Evolutionary conservation across 2,113 vertebrate genomes (phyloP), one percentile per base, ranked within the genome.

Genomic region (Rhynchomys soricoides): DNA sequence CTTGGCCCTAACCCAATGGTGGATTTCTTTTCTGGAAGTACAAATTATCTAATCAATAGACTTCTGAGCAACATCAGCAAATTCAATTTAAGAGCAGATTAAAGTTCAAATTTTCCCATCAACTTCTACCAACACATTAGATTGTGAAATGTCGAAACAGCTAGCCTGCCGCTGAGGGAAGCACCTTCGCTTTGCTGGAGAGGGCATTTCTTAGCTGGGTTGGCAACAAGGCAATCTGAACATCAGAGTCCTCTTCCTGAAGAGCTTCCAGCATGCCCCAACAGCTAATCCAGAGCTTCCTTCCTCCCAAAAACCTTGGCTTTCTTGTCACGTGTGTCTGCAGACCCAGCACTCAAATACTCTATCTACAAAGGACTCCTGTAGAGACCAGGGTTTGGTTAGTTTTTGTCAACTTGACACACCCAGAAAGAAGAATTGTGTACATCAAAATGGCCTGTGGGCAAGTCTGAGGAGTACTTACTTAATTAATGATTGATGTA

Each of bases 11-110:
- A 86, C 34, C 55, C 71, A 43, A 40, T n/a, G 55, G 66, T 83
- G 34, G 93, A 40, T 50, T 90, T 92, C 92, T 70, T 93, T 91
- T 81, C 96, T 89, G 82, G 59, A 98, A 95, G 93, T 81, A 90
- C 92, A 93, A 95, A 94, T 96, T 71, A 57, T 88, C 70, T 31
- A 50, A 95, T 94, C 94, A 94, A 79, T 88, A 90, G 21, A 29
- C 95, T 93, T 93, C 85, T 82, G 77, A 95, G 95, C 85, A 43
- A 50, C 83, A 70, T 75, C 83, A 81, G 90, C 74, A 78, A 93
- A 91, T 43, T 66, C 92, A 89, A 45, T n/a, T 34, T 75, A 74
- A 94, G 87, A 48, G 85, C 78, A 93, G 79, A 94, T 52, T 91
- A 57, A 74, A 82, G 95, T 85, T 88, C 85, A 96, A 11, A 37